phyloP scores from a whole-genome alignment of 1,140 invertebrate genomes.

The Bombus impatiens region DNA sequence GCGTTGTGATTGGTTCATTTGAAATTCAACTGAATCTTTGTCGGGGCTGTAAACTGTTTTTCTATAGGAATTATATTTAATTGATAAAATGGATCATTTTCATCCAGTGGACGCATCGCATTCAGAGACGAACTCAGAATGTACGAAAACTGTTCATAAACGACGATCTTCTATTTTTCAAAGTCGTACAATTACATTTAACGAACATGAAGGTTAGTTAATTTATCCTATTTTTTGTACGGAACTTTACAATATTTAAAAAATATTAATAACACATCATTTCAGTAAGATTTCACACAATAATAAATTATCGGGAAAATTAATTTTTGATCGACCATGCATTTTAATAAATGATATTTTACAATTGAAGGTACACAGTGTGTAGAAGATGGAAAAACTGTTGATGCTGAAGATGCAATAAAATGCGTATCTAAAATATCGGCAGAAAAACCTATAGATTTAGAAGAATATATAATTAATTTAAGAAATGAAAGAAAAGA shows the following conservation, averaged over 20 bases:
- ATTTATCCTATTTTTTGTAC: background rate
- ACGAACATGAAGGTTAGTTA: constrained; percentile 56
- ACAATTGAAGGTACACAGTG: constrained; percentile 3
- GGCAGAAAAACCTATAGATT: constrained; percentile 59
- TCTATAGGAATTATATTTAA: background rate
- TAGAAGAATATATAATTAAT: constrained; percentile 66
- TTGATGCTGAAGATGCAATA: background rate
- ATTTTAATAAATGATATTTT: background rate
- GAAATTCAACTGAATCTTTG: background rate
- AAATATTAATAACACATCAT: background rate
- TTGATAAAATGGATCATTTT: constrained; percentile 37
- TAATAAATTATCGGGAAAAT: background rate
- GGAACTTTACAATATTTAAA: background rate
- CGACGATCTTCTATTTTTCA: constrained; percentile 71
- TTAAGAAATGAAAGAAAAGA: constrained; percentile 68
- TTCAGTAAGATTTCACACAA: background rate
- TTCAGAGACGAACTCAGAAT: background rate
- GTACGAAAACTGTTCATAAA: constrained; percentile 52
- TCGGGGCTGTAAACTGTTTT: background rate
- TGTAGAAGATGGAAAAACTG: background rate
- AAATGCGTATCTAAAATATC: background rate
- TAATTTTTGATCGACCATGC: background rate
- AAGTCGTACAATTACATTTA: constrained; percentile 19
- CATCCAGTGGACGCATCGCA: background rate
- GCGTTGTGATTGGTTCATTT: constrained; percentile 21